phyloP scores from a whole-genome alignment of 1,140 invertebrate species.

The Cotesia glomerata region DNA sequence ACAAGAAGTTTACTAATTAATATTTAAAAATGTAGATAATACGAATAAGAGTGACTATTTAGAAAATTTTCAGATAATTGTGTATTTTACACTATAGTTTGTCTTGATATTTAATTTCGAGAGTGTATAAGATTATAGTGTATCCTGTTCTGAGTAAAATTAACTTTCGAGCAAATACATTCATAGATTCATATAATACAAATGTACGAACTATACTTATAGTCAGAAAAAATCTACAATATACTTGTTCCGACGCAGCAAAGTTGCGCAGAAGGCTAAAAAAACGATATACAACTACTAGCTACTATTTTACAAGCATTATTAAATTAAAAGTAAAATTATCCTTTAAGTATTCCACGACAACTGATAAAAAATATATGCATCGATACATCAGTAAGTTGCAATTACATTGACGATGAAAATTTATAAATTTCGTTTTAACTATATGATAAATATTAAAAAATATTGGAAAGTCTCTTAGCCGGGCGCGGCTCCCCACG shows the following conservation, averaged over 20 bases:
- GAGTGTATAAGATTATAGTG: background rate
- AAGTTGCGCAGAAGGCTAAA: slow-evolving; percentile 11
- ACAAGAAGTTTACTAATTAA: too few relatives aligned
- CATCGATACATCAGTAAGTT: background rate
- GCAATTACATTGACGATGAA: background rate
- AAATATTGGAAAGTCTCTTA: background rate
- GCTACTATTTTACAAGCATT: background rate
- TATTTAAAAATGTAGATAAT: too few relatives aligned
- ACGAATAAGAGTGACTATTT: too few relatives aligned
- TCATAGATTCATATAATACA: too few relatives aligned
- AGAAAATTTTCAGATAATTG: too few relatives aligned
- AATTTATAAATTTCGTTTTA: background rate
- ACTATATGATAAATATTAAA: background rate
- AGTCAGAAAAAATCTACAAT: background rate
- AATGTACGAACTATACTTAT: background rate
- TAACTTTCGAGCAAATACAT: too few relatives aligned
- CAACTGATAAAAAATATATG: slow-evolving; percentile 25
- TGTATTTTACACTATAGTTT: background rate
- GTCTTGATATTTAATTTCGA: background rate
- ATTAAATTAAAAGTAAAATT: slow-evolving; percentile 16
- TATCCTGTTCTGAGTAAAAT: background rate
- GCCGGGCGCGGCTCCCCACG: slow-evolving; percentile 44
- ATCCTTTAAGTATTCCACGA: slow-evolving; percentile 49
- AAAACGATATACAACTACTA: background rate
- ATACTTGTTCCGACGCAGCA: slow-evolving; percentile 17